Base-by-base conservation (phyloP, 2,888 invertebrate species). In the Polia nebulosa region DNA sequence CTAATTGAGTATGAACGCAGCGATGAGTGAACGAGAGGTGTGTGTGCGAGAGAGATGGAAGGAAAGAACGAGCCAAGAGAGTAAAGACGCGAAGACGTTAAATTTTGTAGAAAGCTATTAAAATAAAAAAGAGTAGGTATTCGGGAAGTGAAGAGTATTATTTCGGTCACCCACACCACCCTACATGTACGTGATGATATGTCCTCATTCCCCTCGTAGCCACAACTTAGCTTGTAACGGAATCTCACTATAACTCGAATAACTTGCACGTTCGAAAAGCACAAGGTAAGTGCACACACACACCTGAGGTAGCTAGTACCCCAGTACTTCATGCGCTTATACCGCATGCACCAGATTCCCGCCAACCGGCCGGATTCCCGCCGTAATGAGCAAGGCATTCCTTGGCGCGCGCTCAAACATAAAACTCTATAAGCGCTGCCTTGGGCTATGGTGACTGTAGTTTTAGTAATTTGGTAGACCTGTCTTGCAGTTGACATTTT, bases 341-440 rank as follows among this genome's bases (percentile, higher is more conserved):
- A 44, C 39, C 51, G 6, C 59, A 2, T 67, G 69, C 59, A 62
- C 62, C 47, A 76, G 64, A 61, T 62, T 66, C 49, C 53, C 49
- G 68, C 36, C 59, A 45, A 25, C 47, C 44, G 27, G 20, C 59
- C 20, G 52, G 47, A 70, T 83, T 60, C 70, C 58, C 63, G 32
- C 62, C 53, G 39, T 82, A 84, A 83, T 82, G 82, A 79, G 73
- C 52, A 55, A 47, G 45, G 44, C 61, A 84, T 83, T 76, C 65
- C 67, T 55, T 51, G 63, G 69, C 69, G 69, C 66, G 59, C 62
- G 64, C 65, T 75, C 41, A 61, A 61, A 78, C 67, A 78, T 81
- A 68, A 81, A 75, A 75, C 70, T 70, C 49, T 70, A 44, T 60
- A 56, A 57, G 29, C 65, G 61, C 47, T 39, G 56, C 44, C 39